Conservation (phyloP, 2,888 invertebrate genomes). For the Dolichopus griseipennis region DNA sequence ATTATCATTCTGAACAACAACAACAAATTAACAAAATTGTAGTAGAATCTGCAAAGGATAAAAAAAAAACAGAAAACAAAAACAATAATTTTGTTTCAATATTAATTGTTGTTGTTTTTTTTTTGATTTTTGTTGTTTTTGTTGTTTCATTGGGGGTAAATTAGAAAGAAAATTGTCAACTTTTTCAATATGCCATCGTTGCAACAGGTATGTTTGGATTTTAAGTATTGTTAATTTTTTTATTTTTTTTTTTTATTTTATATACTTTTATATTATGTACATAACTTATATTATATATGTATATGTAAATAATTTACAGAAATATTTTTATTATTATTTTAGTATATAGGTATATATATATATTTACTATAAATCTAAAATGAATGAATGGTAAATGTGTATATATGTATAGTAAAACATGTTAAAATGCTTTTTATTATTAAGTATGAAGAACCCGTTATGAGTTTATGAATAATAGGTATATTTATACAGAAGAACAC, state of each 20-base stretch:
- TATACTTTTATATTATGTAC: background rate
- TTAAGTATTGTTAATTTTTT: background rate
- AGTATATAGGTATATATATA: too few species aligned
- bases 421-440: too few species aligned
- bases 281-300: too few species aligned
- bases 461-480: too few species aligned
- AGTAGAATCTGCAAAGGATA: background rate
- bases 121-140: background rate
- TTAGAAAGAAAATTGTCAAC: slow-evolving; percentile 7
- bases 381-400: too few species aligned
- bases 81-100: background rate
- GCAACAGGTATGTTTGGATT: slow-evolving; percentile 39
- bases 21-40: background rate
- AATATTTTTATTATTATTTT: too few species aligned
- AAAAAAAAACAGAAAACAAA: background rate
- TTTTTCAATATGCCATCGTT: slow-evolving; percentile 34
- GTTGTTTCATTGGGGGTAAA: background rate
- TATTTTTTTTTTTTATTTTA: background rate
- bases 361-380: too few species aligned
- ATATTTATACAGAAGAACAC: too few species aligned
- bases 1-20: background rate
- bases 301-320: too few species aligned
- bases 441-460: too few species aligned
- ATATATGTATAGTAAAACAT: too few species aligned
- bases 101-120: background rate